Conservation (phyloP, 2,113 vertebrate genomes). For the Tor tambroides region DNA sequence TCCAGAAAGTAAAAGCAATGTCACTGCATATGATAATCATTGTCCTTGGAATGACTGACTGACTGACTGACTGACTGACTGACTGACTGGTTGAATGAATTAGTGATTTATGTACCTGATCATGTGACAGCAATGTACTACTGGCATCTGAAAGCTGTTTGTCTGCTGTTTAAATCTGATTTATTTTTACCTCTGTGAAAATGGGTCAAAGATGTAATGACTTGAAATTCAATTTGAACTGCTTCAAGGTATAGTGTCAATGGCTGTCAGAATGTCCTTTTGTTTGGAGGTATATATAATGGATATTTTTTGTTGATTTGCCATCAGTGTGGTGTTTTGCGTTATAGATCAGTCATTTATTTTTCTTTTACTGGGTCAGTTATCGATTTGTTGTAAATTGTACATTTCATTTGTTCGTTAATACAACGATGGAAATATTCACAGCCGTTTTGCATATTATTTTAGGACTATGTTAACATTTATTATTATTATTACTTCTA, state of each 20-base stretch:
- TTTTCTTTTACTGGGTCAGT: conserved; percentile 43
- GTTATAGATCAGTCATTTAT: not conserved
- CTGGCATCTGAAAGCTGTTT: conserved; percentile 34
- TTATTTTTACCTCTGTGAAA: conserved; percentile 64
- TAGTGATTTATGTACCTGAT: conserved; percentile 20
- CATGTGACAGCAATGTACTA: conserved; percentile 34
- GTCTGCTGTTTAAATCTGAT: conserved; percentile 48
- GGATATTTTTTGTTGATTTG: conserved; percentile 56
- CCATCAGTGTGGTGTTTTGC: conserved; percentile 58
- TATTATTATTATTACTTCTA: conserved; percentile 53
- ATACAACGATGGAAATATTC: conserved; percentile 60
- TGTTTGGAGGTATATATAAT: conserved; percentile 48
- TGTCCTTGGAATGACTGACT: conserved; percentile 32
- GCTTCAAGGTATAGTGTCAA: conserved; percentile 52
- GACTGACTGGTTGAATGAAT: not conserved
- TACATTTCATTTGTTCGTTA: conserved; percentile 61
- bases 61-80: conserved; percentile 30
- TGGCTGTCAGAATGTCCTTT: conserved; percentile 58
- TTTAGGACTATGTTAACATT: conserved; percentile 52
- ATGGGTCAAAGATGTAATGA: conserved; percentile 55
- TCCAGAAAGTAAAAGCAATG: not conserved
- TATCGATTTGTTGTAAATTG: conserved; percentile 55
- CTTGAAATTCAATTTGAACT: conserved; percentile 76
- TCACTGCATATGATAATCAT: conserved; percentile 38
- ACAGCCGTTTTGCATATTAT: conserved; percentile 58